phyloP scores from a whole-genome alignment of 2,113 vertebrate species.

The Proterorhinus semilunaris region DNA sequence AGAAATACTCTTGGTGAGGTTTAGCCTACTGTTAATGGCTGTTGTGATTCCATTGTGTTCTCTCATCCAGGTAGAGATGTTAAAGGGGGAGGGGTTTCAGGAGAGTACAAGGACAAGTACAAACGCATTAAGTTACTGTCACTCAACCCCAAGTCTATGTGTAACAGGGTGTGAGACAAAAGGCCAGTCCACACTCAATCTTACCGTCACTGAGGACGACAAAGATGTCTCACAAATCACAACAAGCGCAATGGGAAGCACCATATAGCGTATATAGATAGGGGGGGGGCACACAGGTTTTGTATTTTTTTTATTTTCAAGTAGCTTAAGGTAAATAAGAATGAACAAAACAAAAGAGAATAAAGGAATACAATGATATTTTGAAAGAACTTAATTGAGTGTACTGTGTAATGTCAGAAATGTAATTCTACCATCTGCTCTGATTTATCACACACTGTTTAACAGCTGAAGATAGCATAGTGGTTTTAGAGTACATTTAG shows the following conservation, averaged over 20 bases:
- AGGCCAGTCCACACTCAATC: slow-evolving; percentile 9
- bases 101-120: background rate
- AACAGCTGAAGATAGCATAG: too few relatives aligned
- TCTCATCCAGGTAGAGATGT: slow-evolving; percentile 42
- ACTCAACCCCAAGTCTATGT: background rate
- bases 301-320: too few relatives aligned
- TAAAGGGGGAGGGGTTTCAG: slow-evolving; percentile 19
- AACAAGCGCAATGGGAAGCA: slow-evolving; percentile 4
- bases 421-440: too few relatives aligned
- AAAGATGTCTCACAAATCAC: slow-evolving; percentile 22
- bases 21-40: slow-evolving; percentile 68
- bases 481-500: too few relatives aligned
- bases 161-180: background rate
- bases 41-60: slow-evolving; percentile 45
- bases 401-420: too few relatives aligned
- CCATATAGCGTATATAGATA: background rate
- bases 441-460: too few relatives aligned
- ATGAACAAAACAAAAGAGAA: too few relatives aligned
- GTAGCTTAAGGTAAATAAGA: too few relatives aligned
- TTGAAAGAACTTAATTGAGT: too few relatives aligned
- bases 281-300: too few relatives aligned
- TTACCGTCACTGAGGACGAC: background rate
- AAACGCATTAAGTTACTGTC: slow-evolving; percentile 1
- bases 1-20: slow-evolving; percentile 67
- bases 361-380: too few relatives aligned